Percentiles rank a stretch among this genome's conserved stretches.
Conservation (phyloP, 2,888 invertebrate species). For the Epinotia bilunana region DNA sequence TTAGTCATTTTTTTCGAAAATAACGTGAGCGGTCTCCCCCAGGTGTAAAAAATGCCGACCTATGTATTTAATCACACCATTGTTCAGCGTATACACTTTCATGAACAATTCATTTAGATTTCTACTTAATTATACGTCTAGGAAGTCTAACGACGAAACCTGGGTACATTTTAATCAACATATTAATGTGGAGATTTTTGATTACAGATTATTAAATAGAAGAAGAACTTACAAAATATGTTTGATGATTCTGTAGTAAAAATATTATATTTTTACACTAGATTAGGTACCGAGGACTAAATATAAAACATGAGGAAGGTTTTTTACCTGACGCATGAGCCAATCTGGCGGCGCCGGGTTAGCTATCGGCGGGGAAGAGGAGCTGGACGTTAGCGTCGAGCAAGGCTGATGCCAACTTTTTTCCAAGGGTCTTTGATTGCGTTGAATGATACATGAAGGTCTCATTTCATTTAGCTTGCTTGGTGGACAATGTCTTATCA, state of each 20-base stretch:
- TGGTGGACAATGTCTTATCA: slow-evolving; percentile 5
- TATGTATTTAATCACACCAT: not conserved
- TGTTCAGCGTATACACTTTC: no score
- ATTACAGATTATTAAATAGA: not conserved
- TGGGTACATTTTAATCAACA: no score
- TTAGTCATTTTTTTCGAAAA: not conserved
- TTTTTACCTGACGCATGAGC: slow-evolving; percentile 9
- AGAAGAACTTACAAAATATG: not conserved
- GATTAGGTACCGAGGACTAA: not conserved
- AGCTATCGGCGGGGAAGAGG: slow-evolving; percentile 17
- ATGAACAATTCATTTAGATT: no score
- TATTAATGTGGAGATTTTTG: no score
- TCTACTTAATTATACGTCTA: no score
- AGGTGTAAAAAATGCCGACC: not conserved
- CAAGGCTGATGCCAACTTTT: slow-evolving; percentile 30
- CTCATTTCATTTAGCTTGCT: slow-evolving; percentile 26
- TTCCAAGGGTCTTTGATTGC: slow-evolving; percentile 21
- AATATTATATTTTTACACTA: not conserved
- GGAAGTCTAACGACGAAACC: no score
- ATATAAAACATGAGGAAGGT: not conserved
- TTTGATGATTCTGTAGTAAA: not conserved
- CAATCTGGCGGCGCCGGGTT: slow-evolving; percentile 19
- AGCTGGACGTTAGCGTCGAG: slow-evolving; percentile 21
- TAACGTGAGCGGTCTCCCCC: not conserved
- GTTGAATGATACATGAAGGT: slow-evolving; percentile 29